These are phyloP conservation scores for Choreutis nemorana DNA, from an alignment of 2,888 invertebrate genomes.

Conservation along the genomic window DNA sequence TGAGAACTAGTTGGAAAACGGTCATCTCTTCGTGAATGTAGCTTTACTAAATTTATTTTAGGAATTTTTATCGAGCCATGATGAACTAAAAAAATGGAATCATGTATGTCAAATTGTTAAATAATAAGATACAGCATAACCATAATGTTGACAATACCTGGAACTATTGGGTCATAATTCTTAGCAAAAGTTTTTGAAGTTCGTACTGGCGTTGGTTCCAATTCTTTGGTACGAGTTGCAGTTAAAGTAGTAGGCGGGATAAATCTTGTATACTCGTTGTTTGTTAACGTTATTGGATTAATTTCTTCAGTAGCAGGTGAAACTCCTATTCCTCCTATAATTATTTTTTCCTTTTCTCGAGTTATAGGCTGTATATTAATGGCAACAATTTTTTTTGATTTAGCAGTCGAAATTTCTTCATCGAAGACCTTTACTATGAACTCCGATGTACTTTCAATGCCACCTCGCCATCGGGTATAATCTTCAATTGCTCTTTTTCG, in stretches of 20 bases:
- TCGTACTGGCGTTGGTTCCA: no score
- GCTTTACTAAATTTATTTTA: background rate
- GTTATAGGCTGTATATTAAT: conserved; percentile 36
- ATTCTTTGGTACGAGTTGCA: conserved; percentile 7
- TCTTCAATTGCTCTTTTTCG: conserved; percentile 37
- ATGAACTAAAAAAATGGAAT: no score
- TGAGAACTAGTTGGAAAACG: conserved; percentile 44
- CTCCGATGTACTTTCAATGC: conserved; percentile 32
- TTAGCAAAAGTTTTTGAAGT: no score
- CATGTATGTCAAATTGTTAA: no score
- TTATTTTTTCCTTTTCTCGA: conserved; percentile 31
- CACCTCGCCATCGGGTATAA: conserved; percentile 47
- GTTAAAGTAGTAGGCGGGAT: conserved; percentile 29
- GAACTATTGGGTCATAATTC: no score
- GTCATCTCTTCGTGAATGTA: conserved; percentile 34
- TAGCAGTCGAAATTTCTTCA: conserved; percentile 32
- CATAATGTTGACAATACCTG: no score
- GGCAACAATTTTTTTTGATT: conserved; percentile 28
- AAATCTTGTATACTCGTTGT: conserved; percentile 40
- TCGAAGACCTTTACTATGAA: conserved; percentile 57
- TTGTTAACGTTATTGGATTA: conserved; percentile 11
- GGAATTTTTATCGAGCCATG: no score
- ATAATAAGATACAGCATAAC: no score
- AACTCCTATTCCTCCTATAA: conserved; percentile 39
- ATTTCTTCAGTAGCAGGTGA: conserved; percentile 16